A percentile compares a stretch with the other conserved stretches of the same genome.
Conservation (phyloP, 1,140 invertebrate species). For the Drosophila yakuba region DNA sequence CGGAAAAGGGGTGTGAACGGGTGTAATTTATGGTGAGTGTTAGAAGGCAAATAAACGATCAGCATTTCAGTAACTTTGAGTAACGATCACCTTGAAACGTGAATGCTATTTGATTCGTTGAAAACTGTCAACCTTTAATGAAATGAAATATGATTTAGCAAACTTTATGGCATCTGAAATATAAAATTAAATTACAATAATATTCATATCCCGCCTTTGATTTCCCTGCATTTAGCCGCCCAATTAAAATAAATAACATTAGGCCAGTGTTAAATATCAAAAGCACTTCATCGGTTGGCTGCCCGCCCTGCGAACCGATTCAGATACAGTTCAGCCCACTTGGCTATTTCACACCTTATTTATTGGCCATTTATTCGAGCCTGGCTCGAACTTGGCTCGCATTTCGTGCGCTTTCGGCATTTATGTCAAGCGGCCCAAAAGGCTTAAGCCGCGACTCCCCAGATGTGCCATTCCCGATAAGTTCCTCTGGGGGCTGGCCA, state of each 20-base stretch:
- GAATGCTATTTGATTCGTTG: background rate
- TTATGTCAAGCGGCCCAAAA: slow-evolving; percentile 61
- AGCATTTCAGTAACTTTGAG: background rate
- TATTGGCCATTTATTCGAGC: slow-evolving; percentile 67
- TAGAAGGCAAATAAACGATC: background rate
- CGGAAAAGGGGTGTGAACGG: slow-evolving; percentile 27
- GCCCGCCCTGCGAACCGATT: background rate
- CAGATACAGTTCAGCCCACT: slow-evolving; percentile 53
- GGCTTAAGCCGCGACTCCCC: background rate
- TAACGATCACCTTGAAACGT: slow-evolving; percentile 2
- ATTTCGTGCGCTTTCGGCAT: slow-evolving; percentile 82
- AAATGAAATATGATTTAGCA: background rate
- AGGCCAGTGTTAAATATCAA: slow-evolving; percentile 38
- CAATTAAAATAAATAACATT: slow-evolving; percentile 66
- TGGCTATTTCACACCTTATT: slow-evolving; percentile 84
- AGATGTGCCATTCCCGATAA: slow-evolving; percentile 62
- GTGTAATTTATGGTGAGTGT: slow-evolving; percentile 25
- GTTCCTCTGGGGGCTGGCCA: slow-evolving; percentile 65
- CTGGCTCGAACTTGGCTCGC: slow-evolving; percentile 30
- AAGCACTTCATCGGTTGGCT: slow-evolving; percentile 18
- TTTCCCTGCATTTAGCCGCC: background rate
- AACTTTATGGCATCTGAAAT: no score
- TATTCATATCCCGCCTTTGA: background rate
- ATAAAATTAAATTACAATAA: no score
- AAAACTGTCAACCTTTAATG: background rate